Conservation (phyloP, 2,113 vertebrate species). For the Coptodon bakossiorum region DNA sequence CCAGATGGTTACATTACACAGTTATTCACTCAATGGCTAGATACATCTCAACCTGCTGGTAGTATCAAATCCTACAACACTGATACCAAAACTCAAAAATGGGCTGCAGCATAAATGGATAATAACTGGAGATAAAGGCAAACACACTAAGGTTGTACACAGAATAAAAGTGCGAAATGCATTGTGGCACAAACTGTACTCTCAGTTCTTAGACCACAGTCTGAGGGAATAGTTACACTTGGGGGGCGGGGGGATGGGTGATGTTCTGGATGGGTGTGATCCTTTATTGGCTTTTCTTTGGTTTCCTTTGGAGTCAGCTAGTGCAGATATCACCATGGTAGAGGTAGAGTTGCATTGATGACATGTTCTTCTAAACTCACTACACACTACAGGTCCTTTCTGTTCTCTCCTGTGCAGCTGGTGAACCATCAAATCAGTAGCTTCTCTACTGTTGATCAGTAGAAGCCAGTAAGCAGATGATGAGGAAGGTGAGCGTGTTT, state of each 20-base stretch:
- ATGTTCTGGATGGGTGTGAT: not conserved
- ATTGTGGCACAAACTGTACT: not conserved
- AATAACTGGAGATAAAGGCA: not conserved
- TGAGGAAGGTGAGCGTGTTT: not conserved
- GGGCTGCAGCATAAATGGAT: not conserved
- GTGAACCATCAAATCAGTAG: not conserved
- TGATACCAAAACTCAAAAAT: not conserved
- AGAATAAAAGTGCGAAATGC: not conserved
- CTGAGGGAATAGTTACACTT: not conserved
- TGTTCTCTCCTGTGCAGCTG: not conserved
- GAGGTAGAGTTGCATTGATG: not conserved
- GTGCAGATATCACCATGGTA: not conserved
- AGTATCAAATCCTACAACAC: not conserved
- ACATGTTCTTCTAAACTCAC: not conserved
- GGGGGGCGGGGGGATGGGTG: not conserved
- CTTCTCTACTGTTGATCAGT: not conserved
- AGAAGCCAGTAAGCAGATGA: not conserved
- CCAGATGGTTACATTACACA: not conserved
- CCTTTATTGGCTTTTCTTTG: not conserved
- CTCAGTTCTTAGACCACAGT: not conserved
- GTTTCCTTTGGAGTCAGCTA: not conserved
- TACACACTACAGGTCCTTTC: not conserved
- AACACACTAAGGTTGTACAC: not conserved
- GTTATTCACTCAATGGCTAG: not conserved
- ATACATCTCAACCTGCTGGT: not conserved